Base-by-base conservation (phyloP, 2,797 vertebrate species). In the Carapus acus region DNA sequence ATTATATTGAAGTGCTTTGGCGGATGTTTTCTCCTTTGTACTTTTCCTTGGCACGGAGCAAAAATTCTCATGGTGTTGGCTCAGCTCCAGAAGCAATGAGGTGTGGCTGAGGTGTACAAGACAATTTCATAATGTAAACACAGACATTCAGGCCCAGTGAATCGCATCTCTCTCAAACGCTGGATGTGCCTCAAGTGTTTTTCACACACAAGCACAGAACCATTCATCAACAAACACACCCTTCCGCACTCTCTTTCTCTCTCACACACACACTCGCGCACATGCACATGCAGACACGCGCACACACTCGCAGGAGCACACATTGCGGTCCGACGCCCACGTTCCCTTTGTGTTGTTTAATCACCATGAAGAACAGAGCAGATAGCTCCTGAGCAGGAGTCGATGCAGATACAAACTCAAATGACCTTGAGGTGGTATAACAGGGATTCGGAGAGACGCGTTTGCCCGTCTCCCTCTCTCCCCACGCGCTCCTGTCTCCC, bases 71-170 rank as follows among this genome's bases (percentile, higher is more conserved):
- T 19, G 48, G 62, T 1, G 15, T 44, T 3, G 39, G 41, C 18
- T 6, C 19, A 29, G 43, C 52, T 59, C 63, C 48, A 24, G 50
- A 8, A 20, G 69, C 57, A 27, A 61, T 42, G 68, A 79, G 73
- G 70, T 67, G 76, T 63, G 56, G 56, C 65, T 36, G 57, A 76
- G 59, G 65, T 46, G 61, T 23, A 29, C 31, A 0, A 50, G 56
- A 62, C 54, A 52, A 57, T 82, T 72, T 77, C 60, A 31, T 54
- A 79, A 77, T 54, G 72, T 76, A 81, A 83, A 83, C 80, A 79
- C 37, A 62, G 15, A 49, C 63, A 58, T 54, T 59, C 60, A 14
- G 8, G 15, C 52, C 43, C 62, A 11, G 2, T 13, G 58, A 76
- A 57, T 71, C 43, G 11, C 64, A 71, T 80, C 74, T 48, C 60